These are phyloP conservation scores for Andricus quercusramuli DNA, from an alignment of 2,888 invertebrate genomes.

Conservation along the genomic window DNA sequence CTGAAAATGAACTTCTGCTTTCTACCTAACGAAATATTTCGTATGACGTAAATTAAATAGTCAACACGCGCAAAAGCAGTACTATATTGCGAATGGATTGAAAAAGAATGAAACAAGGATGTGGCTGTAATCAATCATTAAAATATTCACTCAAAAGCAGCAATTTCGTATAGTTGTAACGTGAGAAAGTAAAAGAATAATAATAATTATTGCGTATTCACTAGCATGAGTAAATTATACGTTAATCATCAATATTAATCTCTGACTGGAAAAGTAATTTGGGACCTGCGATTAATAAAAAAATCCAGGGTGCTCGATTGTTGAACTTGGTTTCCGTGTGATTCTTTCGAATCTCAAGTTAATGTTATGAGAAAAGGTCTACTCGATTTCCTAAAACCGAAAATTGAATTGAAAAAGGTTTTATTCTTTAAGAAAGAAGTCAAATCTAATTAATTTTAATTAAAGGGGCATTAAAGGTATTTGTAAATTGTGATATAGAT, in stretches of 20 bases:
- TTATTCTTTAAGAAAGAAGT: not conserved
- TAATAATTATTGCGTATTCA: constrained; percentile 21
- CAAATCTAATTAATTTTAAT: constrained; percentile 19
- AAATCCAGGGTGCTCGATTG: constrained; percentile 35
- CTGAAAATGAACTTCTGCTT: constrained; percentile 19
- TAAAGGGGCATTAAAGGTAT: constrained; percentile 19
- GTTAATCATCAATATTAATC: constrained; percentile 28
- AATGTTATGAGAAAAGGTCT: constrained; percentile 19
- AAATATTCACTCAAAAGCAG: constrained; percentile 33
- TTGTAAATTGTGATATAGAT: constrained; percentile 37
- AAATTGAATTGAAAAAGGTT: not conserved
- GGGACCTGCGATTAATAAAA: constrained; percentile 31
- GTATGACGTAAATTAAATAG: not conserved
- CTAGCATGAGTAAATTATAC: constrained; percentile 8
- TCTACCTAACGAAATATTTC: constrained; percentile 27
- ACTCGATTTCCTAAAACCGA: constrained; percentile 23
- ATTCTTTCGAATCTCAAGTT: constrained; percentile 19
- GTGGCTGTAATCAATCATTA: constrained; percentile 31
- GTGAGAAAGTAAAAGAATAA: constrained; percentile 36
- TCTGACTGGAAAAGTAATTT: constrained; percentile 31
- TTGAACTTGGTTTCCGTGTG: constrained; percentile 39
- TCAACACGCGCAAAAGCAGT: constrained; percentile 3
- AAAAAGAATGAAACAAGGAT: constrained; percentile 22
- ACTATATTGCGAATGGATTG: constrained; percentile 1
- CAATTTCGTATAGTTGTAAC: constrained; percentile 25